Base-by-base conservation (phyloP, 2,888 invertebrate genomes). In the Nipponacmea schrenckii region DNA sequence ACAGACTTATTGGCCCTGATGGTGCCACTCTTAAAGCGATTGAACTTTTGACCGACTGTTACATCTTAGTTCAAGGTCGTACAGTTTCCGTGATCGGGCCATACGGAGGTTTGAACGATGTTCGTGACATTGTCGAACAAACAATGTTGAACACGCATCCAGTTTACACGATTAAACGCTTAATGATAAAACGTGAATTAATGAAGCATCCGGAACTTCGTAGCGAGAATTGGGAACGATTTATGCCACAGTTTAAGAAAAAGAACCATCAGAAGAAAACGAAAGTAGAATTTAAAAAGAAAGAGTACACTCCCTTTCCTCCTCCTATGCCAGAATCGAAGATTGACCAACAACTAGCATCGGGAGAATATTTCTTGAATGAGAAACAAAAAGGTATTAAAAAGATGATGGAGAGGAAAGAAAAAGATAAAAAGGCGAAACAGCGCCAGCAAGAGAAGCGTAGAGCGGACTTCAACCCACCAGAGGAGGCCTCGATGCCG, bases 91-190 rank as follows among this genome's bases (percentile, higher is more conserved):
- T 96, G 0, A 91, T 99, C n/a, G 99, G 99, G 0, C 97, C 98
- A 1, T 95, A 97, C 85, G 94, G 94, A 89, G 98, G 98, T 12
- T 79, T 92, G 45, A 89, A 89, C 79, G 89, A 91, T 77, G 91
- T 90, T 81, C 79, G 97, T 71, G 93, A 94, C 81, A 95, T 99
- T 83, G 95, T 96, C 1, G 94, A 94, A 85, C 98, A 99, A 82
- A 97, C 97, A 0, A 98, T 99, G 98, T 96, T 95, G 86, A 99
- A 99, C 89, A 93, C 99, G 70, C 99, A 99, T 91, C 99, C 99
- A 0, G 96, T 99, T 88, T 98, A 98, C 87, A 98, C 97, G 85
- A 97, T 99, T 50, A 91, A 91, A 91, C 94, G 96, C 2, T 90
- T 99, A 68, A 98, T 99, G 98, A 97, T 99, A 68, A 98, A 98